Evolutionary conservation across 1,140 invertebrate species (phyloP).

Genomic region (Drosophila novamexicana): DNA sequence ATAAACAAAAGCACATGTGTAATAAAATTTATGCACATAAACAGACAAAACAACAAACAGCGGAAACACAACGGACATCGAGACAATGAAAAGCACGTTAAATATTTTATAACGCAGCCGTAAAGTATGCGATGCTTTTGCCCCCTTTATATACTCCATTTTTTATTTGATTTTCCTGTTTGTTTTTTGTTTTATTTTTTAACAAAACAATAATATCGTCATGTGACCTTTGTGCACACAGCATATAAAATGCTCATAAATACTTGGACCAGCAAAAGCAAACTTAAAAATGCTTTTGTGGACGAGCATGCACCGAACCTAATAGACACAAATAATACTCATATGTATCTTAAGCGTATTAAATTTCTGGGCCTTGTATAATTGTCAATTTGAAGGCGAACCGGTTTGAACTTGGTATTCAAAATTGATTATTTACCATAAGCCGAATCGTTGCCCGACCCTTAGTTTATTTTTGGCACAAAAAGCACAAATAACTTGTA

Average conservation of each 20-base stretch:
- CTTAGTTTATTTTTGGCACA: too few relatives aligned
- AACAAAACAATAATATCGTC: constrained; percentile 22
- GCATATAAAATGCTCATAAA: constrained; percentile 40
- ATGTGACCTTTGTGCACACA: constrained; percentile 6
- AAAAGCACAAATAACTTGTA: too few relatives aligned
- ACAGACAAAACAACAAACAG: constrained; percentile 38
- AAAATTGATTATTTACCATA: too few relatives aligned
- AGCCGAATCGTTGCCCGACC: too few relatives aligned
- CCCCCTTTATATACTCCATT: neutral
- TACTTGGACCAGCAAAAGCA: neutral
- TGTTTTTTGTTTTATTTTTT: neutral
- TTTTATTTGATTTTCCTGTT: neutral
- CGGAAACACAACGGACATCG: constrained; percentile 20
- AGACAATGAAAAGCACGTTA: constrained; percentile 76
- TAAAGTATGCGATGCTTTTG: constrained; percentile 42
- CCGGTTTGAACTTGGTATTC: too few relatives aligned
- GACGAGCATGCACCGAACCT: too few relatives aligned
- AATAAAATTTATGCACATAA: constrained; percentile 79
- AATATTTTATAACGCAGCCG: constrained; percentile 75
- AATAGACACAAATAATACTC: too few relatives aligned
- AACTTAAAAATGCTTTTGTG: too few relatives aligned
- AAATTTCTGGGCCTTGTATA: too few relatives aligned
- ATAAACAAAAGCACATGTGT: constrained; percentile 73
- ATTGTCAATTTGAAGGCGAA: too few relatives aligned
- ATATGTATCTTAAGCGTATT: too few relatives aligned